Conservation (phyloP, 1,140 invertebrate genomes). For the Megalonaias nervosa region DNA sequence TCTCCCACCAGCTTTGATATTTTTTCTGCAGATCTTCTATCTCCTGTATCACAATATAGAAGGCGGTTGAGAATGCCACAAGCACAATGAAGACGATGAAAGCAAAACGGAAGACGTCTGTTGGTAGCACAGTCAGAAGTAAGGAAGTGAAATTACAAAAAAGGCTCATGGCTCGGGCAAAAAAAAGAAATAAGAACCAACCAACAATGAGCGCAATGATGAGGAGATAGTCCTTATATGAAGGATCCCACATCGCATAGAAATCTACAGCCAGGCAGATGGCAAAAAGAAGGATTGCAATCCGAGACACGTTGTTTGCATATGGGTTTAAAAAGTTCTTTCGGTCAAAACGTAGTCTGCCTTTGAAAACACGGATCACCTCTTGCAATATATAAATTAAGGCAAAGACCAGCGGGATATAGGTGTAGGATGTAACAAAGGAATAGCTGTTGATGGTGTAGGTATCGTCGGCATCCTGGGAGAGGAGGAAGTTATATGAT, state of each 20-base stretch:
- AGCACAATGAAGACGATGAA: slow-evolving; percentile 43
- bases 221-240: slow-evolving; percentile 19
- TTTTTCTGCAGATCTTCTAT: background rate
- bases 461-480: background rate
- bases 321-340: slow-evolving; percentile 18
- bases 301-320: slow-evolving; percentile 24
- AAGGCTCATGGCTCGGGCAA: slow-evolving; percentile 27
- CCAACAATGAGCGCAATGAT: slow-evolving; percentile 41
- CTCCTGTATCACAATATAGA: slow-evolving; percentile 32
- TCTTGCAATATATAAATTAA: slow-evolving; percentile 22
- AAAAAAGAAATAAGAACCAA: slow-evolving; percentile 49
- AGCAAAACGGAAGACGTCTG: slow-evolving; percentile 44
- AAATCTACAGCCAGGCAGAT: slow-evolving; percentile 42
- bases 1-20: slow-evolving; percentile 59
- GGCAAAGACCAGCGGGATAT: slow-evolving; percentile 24
- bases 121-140: slow-evolving; percentile 42
- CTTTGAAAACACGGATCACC: slow-evolving; percentile 2
- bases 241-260: background rate
- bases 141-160: slow-evolving; percentile 52
- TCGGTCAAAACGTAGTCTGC: slow-evolving; percentile 3
- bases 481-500: background rate
- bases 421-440: slow-evolving; percentile 11
- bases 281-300: slow-evolving; percentile 43
- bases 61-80: slow-evolving; percentile 48
- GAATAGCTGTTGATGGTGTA: background rate